Evolutionary conservation across 2,113 vertebrate genomes (phyloP).

Genomic region (Cnemophilus loriae): DNA sequence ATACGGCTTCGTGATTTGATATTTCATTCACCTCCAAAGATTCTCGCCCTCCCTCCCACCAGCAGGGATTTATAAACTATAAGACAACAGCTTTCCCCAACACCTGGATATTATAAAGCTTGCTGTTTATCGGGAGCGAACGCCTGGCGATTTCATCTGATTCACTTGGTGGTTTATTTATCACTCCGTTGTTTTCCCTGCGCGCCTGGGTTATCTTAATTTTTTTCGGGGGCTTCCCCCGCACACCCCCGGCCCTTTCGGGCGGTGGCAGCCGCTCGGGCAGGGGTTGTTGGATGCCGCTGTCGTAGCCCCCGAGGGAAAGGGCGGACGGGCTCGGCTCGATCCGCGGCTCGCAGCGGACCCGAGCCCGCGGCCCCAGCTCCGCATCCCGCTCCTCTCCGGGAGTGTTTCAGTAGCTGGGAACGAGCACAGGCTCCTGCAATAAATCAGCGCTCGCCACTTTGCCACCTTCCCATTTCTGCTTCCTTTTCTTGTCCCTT

Average conservation of each 20-base stretch:
- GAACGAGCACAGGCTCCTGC: constrained; percentile 81
- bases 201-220: neutral
- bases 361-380: neutral
- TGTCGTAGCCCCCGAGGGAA: neutral
- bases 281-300: constrained; percentile 70
- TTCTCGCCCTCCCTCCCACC: constrained; percentile 35
- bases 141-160: neutral
- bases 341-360: neutral
- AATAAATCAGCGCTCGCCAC: constrained; percentile 80
- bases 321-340: constrained; percentile 46
- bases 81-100: constrained; percentile 70
- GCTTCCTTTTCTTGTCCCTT: neutral
- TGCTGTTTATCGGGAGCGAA: constrained; percentile 54
- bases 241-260: neutral
- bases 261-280: neutral
- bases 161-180: neutral
- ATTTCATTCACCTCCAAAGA: constrained; percentile 77
- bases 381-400: neutral
- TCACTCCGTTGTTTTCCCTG: neutral
- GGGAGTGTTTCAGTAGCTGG: constrained; percentile 84
- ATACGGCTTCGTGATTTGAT: constrained; percentile 74
- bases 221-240: neutral
- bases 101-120: constrained; percentile 75
- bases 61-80: constrained; percentile 70
- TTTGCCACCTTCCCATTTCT: constrained; percentile 65